Conservation (phyloP, 2,888 invertebrate species). For the Scelioninae gen. 1 region DNA sequence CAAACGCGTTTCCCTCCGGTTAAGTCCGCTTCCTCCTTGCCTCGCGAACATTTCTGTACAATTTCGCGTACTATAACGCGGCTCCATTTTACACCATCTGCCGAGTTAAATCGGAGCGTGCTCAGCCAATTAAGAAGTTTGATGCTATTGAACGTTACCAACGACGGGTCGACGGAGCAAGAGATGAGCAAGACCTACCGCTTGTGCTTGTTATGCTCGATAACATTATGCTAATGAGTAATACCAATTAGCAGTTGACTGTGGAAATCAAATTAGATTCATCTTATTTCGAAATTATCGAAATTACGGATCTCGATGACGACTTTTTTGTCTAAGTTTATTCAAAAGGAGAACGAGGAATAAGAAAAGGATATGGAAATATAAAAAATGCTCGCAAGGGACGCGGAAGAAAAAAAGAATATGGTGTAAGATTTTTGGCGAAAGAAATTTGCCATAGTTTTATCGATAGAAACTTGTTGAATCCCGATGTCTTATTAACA, state of each 20-base stretch:
- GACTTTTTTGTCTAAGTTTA: background rate
- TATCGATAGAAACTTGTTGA: slow-evolving; percentile 27
- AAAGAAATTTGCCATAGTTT: background rate
- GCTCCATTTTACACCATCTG: slow-evolving; percentile 72
- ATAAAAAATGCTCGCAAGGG: background rate
- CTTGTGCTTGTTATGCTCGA: slow-evolving; percentile 69
- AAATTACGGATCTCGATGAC: slow-evolving; percentile 32
- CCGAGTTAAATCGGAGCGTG: slow-evolving; percentile 73
- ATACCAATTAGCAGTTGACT: slow-evolving; percentile 73
- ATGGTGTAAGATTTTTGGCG: background rate
- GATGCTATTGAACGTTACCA: slow-evolving; percentile 75
- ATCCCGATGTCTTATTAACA: slow-evolving; percentile 21
- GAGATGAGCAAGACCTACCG: slow-evolving; percentile 67
- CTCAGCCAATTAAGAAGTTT: slow-evolving; percentile 77
- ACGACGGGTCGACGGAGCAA: slow-evolving; percentile 68
- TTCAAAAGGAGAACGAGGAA: background rate
- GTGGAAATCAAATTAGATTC: slow-evolving; percentile 69
- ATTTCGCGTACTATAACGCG: slow-evolving; percentile 69
- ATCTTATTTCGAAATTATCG: slow-evolving; percentile 60
- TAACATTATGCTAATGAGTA: slow-evolving; percentile 76
- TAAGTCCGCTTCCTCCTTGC: slow-evolving; percentile 47
- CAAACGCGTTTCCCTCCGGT: slow-evolving; percentile 60
- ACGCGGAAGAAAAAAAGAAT: background rate
- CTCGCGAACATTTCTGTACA: slow-evolving; percentile 68
- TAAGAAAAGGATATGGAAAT: background rate